Evolutionary conservation across 2,888 invertebrate genomes (phyloP).

Genomic region (Brenthis ino): DNA sequence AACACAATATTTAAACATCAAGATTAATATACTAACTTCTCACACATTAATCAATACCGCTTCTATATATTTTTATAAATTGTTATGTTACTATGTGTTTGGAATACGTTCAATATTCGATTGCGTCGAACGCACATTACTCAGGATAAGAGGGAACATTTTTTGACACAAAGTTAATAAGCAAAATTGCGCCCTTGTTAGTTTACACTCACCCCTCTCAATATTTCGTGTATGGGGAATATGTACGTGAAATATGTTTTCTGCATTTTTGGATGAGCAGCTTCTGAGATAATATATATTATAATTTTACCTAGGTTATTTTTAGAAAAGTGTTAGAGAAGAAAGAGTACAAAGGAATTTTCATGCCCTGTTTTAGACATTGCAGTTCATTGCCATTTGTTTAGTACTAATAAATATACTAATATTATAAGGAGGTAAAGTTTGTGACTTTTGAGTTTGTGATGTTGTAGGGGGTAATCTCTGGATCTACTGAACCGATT

Average conservation of each 20-base stretch:
- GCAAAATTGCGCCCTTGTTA: constrained; percentile 72
- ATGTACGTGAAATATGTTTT: constrained; percentile 32
- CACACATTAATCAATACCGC: neutral
- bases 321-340: no score
- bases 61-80: constrained; percentile 4
- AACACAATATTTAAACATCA: neutral
- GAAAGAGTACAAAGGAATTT: no score
- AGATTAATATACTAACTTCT: neutral
- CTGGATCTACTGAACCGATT: no score
- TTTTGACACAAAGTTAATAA: constrained; percentile 76
- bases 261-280: no score
- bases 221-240: constrained; percentile 45
- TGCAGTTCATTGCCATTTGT: no score
- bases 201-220: constrained; percentile 66
- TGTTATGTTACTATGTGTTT: neutral
- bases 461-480: no score
- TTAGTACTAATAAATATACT: no score
- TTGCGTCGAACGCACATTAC: constrained; percentile 55
- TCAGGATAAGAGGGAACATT: constrained; percentile 67
- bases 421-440: no score
- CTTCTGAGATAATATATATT: neutral
- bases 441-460: no score
- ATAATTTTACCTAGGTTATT: no score
- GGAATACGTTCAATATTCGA: constrained; percentile 48
- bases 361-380: no score